Base-by-base conservation (phyloP, 2,888 invertebrate species). In the Odontomyia ornata region DNA sequence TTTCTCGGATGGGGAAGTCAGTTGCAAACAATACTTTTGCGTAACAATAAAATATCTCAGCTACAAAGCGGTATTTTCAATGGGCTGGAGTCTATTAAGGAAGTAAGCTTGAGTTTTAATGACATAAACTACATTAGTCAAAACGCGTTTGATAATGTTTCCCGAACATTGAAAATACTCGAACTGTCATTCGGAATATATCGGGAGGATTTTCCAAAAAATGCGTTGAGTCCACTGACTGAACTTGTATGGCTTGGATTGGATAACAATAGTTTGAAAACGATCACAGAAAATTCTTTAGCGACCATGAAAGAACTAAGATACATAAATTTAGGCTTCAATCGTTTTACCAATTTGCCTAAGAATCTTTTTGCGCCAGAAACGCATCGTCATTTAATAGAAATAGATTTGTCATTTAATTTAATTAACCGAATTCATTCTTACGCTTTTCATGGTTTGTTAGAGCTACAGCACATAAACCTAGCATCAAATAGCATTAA, bases 21-120 rank as follows among this genome's bases (percentile, higher is more conserved):
- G 82, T 88, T 96, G 76, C 93, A 92, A 84, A 95, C 95, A 80
- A 89, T 96, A 79, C 89, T 95, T 81, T 88, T 96, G 82, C 90
- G 93, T 80, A 96, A 95, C 87, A 96, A 96, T 85, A 91, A 93
- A 85, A 91, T 96, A 80, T 92, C 93, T 46, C 91, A 90, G 85
- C 88, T 93, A 81, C 91, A 91, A 83, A 89, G 91, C 80, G 91
- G 91, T 82, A 90, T 93, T 80, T 94, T 96, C 85, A 89, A 90
- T 78, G 91, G 92, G 56, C 89, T 93, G 73, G 91, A 91, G 80
- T 91, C 93, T 81, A 89, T 98, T 81, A 93, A 93, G 83, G 96
- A 97, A 87, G 90, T 98, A 80, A 95, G 95, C 87, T 88, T 98
- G 80, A 96, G 96, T 84, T 96, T 97, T 87, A 98, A 98, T 86